Evolutionary conservation across 2,888 invertebrate genomes (phyloP), one percentile per base, ranked within the genome.

Genomic region (Carterocephalus palaemon): DNA sequence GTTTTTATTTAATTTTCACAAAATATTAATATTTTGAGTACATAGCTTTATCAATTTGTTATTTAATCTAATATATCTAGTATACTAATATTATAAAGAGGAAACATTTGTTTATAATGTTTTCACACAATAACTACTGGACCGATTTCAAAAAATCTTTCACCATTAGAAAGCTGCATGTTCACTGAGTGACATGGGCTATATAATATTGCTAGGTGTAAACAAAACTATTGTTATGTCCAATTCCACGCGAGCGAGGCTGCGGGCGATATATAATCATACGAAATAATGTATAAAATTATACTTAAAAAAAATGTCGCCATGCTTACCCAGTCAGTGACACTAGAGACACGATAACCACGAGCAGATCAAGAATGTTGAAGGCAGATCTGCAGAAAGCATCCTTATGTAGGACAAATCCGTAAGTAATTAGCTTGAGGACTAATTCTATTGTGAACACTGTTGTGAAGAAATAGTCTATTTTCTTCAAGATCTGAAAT

Each of bases 331-430:
- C 90, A 93, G 94, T 92, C 76, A 96, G 93, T 49, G 99, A 98
- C 54, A 98, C 91, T 49, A 99, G 89, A 2, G 99, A 99, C 1
- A 99, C 99, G 43, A 95, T 94, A 49, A 99, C 99, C 55, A 99
- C 99, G 32, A 99, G 89, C 62, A 99, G 89, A 88, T 99, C 99
- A 51, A 99, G 90, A 40, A 99, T 89, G 85, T 99, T 99, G 89
- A 99, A 99, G 51, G 97, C 95, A 53, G 97, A 98, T 63, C 99
- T 92, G 76, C 99, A 98, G 87, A 99, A 99, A 50, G 99, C 97
- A 62, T 98, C 99, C 72, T 98, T 95, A 85, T 99, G 99, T 49
- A 99, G 88, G 50, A 99, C 91, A 75, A 99, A 94, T 41, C 99
- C 99, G 75, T 96, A 98, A 0, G 98, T 93, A 65, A 99, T 92